Conservation (phyloP, 2,797 vertebrate species). For the Potorous gilbertii region DNA sequence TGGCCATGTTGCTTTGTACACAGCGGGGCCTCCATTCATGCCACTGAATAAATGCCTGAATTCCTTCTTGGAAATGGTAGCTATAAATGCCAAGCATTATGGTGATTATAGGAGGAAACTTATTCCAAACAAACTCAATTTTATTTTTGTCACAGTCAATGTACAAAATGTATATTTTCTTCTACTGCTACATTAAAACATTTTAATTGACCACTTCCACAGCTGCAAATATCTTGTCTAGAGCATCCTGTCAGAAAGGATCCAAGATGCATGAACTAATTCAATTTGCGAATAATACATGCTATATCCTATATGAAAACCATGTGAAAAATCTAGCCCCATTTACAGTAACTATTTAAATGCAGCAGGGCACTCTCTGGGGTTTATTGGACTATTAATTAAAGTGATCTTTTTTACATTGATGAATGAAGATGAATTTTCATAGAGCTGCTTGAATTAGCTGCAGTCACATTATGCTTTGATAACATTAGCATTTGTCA, state of each 20-base stretch:
- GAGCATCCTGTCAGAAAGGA: slow-evolving; percentile 39
- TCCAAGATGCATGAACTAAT: slow-evolving; percentile 1
- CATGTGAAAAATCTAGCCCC: not conserved
- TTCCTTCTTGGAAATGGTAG: slow-evolving; percentile 26
- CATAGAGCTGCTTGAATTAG: not conserved
- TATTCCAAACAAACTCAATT: not conserved
- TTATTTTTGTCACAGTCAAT: slow-evolving; percentile 13
- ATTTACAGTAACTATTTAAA: slow-evolving; percentile 3
- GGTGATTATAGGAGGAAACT: slow-evolving; percentile 12
- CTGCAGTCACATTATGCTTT: slow-evolving; percentile 6
- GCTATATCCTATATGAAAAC: not conserved
- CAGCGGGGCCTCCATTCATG: not conserved
- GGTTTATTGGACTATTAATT: not conserved
- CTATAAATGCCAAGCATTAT: not conserved
- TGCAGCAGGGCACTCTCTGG: not conserved
- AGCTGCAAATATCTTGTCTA: slow-evolving; percentile 18
- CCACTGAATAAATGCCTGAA: not conserved
- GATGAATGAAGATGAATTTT: slow-evolving; percentile 27
- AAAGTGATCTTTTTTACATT: not conserved
- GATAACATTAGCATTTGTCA: slow-evolving; percentile 26
- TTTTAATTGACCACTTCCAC: not conserved
- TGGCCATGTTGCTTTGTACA: not conserved
- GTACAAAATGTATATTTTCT: not conserved
- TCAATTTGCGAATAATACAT: not conserved
- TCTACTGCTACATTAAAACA: slow-evolving; percentile 36